Evolutionary conservation across 2,888 invertebrate species (phyloP), one percentile per base, ranked within the genome.

Genomic region (Oscheius sp.): DNA sequence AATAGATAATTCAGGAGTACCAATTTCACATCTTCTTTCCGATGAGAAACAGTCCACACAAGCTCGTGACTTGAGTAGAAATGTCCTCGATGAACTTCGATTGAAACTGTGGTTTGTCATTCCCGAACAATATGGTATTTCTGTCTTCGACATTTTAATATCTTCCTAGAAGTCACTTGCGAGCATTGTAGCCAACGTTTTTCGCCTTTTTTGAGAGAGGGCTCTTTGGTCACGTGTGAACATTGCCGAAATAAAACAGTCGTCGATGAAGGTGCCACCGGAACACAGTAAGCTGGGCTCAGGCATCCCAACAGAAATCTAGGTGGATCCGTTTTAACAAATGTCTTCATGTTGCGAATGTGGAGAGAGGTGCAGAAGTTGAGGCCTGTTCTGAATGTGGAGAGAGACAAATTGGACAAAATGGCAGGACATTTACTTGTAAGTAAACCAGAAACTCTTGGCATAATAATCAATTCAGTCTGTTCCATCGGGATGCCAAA

Each of bases 121-220:
- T 1, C 61, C 61, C n/a, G 61, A 61, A 43, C 41, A 61, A 12
- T 61, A 61, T 21, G 61, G 61, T 61, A 25, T n/a, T n/a, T n/a
- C 16, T 13, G 6, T 5, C 21, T 49, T 13, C 13, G 3, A 13
- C 21, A 13, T 61, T 7, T 59, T n/a, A 13, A 21, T 18, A 49
- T 35, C 35, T 55, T 13, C 41, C 41, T 21, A 61, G 61, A 61
- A 25, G 25, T 61, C 5, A 43, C 18, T 6, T 61, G 61, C 13
- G 41, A 6, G 13, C 2, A 3, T 5, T 61, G 61, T 43, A 2
- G 2, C 5, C 13, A 43, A 2, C 1, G 9, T 6, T 61, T 43
- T 18, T 12, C 45, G 41, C 61, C 61, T 1, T 16, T 21, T 1
- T 1, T 21, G 12, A 16, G 41, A 12, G 41, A 41, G 1, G 43